Percentiles rank a stretch among this genome's conserved stretches.
These are phyloP conservation scores for Hephaestus fuliginosus DNA, from an alignment of 2,797 vertebrate genomes.

Conservation along the genomic window DNA sequence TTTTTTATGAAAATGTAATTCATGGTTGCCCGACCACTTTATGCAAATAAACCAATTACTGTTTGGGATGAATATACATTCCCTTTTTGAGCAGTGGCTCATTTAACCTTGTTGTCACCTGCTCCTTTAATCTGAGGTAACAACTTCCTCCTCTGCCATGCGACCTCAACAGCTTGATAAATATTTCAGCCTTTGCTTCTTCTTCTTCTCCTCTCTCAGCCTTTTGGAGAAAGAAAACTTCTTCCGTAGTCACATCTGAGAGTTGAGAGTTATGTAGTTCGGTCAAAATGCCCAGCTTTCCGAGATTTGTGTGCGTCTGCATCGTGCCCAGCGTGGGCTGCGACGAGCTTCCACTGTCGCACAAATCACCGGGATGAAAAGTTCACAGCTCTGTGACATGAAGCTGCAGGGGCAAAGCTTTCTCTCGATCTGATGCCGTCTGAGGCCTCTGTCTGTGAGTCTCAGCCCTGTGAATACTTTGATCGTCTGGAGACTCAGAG, in stretches of 20 bases:
- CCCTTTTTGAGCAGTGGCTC: conserved; percentile 10
- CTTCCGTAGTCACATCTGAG: background rate
- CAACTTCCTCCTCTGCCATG: background rate
- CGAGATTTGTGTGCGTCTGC: background rate
- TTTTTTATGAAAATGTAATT: conserved; percentile 31
- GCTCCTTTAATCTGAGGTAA: conserved; percentile 34
- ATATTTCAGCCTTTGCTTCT: conserved; percentile 1
- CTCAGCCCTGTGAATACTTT: conserved; percentile 18
- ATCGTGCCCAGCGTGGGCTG: conserved; percentile 14
- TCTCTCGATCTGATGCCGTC: background rate
- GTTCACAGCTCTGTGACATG: conserved; percentile 12
- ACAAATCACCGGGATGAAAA: conserved; percentile 25
- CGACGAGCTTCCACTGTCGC: conserved; percentile 5
- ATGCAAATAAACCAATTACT: conserved; percentile 56
- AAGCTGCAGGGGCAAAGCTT: conserved; percentile 25
- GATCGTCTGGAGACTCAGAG: conserved; percentile 16
- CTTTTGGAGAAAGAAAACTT: background rate
- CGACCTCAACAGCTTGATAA: background rate
- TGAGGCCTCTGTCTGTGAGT: conserved; percentile 10
- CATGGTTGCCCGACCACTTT: conserved; percentile 18
- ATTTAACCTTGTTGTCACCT: conserved; percentile 45
- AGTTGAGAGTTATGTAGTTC: background rate
- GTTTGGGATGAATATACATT: conserved; percentile 34
- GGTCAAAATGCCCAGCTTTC: background rate
- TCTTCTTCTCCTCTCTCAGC: background rate